Percentiles rank a stretch among this genome's conserved stretches.
These are phyloP conservation scores for Rhodinocichla rosea DNA, from an alignment of 2,113 vertebrate genomes.

Conservation along the genomic window DNA sequence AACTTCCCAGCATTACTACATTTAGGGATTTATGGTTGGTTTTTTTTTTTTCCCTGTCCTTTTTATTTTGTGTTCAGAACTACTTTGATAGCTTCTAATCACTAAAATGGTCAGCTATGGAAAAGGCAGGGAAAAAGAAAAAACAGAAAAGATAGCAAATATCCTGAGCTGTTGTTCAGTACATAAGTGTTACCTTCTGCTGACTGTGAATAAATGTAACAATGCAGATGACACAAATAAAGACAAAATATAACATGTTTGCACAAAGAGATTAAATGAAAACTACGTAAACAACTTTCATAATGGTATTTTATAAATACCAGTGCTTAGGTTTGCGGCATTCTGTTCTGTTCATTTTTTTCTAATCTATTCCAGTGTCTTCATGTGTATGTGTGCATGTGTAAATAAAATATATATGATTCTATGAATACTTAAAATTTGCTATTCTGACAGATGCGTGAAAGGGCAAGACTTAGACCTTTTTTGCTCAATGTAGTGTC, in stretches of 20 bases:
- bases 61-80: background rate
- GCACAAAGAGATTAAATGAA: background rate
- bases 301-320: background rate
- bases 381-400: background rate
- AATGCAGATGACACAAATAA: background rate
- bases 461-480: background rate
- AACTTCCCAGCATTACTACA: background rate
- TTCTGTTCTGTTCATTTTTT: background rate
- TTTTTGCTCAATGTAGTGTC: background rate
- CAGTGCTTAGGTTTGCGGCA: background rate
- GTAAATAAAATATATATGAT: background rate
- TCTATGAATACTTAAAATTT: background rate
- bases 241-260: background rate
- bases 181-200: background rate
- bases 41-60: background rate
- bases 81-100: background rate
- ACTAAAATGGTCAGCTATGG: background rate
- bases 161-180: background rate
- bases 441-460: background rate
- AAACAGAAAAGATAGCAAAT: background rate
- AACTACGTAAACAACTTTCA: background rate
- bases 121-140: background rate
- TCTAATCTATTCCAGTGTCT: background rate
- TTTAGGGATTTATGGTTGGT: background rate
- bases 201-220: background rate